Percentiles rank a stretch among this genome's conserved stretches.
Evolutionary conservation across 2,888 invertebrate species (phyloP).

Genomic region (Dryocosmus kuriphilus): DNA sequence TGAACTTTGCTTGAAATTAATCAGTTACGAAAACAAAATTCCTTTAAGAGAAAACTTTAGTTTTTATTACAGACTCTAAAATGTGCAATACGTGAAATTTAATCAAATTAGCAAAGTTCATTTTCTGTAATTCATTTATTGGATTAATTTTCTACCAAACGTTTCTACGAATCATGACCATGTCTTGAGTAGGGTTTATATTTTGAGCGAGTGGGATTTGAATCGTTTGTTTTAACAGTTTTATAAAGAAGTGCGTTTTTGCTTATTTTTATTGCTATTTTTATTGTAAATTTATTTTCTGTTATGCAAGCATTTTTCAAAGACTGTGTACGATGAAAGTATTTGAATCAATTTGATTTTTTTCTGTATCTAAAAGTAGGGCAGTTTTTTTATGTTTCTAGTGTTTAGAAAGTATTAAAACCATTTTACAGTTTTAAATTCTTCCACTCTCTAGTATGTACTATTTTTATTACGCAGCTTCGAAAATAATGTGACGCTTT

Average conservation of each 20-base stretch:
- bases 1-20: not conserved
- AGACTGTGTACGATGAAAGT: conserved; percentile 36
- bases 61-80: conserved; percentile 10
- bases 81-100: conserved; percentile 16
- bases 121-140: not conserved
- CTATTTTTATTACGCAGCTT: conserved; percentile 6
- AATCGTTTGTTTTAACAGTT: conserved; percentile 21
- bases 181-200: not conserved
- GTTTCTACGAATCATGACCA: not conserved
- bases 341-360: conserved; percentile 35
- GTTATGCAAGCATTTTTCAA: conserved; percentile 30
- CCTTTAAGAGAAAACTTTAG: not conserved
- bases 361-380: not conserved
- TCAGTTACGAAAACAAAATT: conserved; percentile 3
- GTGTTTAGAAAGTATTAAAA: conserved; percentile 15
- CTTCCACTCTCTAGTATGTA: conserved; percentile 21
- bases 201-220: conserved; percentile 3
- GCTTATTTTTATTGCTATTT: conserved; percentile 7
- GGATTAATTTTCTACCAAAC: not conserved
- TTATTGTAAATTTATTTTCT: conserved; percentile 16
- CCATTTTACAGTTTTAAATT: conserved; percentile 17
- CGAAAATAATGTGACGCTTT: not conserved
- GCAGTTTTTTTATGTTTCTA: not conserved
- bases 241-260: not conserved
- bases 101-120: not conserved